Base-by-base conservation (phyloP, 2,113 vertebrate genomes). In the Malurus cyaneus region DNA sequence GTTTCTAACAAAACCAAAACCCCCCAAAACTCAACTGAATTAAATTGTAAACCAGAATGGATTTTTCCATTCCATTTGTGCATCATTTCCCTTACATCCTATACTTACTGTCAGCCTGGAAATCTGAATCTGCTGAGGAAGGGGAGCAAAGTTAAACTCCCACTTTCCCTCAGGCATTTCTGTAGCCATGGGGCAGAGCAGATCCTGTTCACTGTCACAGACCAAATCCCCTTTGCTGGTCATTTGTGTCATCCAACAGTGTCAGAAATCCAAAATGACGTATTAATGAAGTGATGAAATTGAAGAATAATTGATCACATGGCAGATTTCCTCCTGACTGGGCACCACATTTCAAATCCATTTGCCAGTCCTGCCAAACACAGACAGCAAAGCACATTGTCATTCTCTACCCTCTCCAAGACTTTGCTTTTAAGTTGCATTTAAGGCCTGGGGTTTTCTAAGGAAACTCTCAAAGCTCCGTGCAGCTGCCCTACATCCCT, bases 401-500 rank as follows among this genome's bases (percentile, higher is more conserved):
- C 84, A 87, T 85, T 89, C 80, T 69, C 47, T 77, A 71, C 62
- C 62, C 67, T 70, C 64, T 86, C 60, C 36, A 73, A 91, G 70
- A 90, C 5, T 62, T 78, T 14, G 2, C 26, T 61, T 95, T 41
- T 39, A 39, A 39, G 39, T 67, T 49, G 93, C 86, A 24, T 93
- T 89, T 77, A 78, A 81, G 67, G 69, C 31, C 44, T 26, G 61
- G 60, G 36, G 41, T 92, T 97, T 95, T 93, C 90, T 93, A 92
- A 95, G 92, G 67, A 78, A 88, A 65, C 47, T 52, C 79, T 71
- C 47, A 91, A 71, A 94, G 64, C 72, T 83, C 25, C 0, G 0
- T 67, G 80, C 94, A 95, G 88, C 90, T 97, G 95, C n/a, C 59
- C 49, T 76, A 52, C 53, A 49, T 78, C 86, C 88, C 85, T 70